Evolutionary conservation across 2,888 invertebrate species (phyloP).

Genomic region (Amiota minor): DNA sequence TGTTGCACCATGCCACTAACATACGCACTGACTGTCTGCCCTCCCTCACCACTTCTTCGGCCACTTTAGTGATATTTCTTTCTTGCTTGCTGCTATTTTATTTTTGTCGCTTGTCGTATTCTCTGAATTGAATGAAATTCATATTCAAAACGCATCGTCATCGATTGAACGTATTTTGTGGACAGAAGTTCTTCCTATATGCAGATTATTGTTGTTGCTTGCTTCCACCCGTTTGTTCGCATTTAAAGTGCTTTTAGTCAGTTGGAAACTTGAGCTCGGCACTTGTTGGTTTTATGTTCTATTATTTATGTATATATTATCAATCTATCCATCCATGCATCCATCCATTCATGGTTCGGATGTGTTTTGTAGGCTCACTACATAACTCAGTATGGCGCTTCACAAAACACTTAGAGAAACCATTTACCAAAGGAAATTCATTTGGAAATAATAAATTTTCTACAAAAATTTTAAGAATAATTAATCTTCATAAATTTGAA

Average conservation of each 20-base stretch:
- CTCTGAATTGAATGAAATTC: slow-evolving; percentile 57
- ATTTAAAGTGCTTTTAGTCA: slow-evolving; percentile 11
- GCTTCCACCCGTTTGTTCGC: slow-evolving; percentile 3
- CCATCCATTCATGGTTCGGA: slow-evolving; percentile 16
- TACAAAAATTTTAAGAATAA: background rate
- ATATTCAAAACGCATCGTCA: slow-evolving; percentile 60
- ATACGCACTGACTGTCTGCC: slow-evolving; percentile 8
- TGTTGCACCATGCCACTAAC: background rate
- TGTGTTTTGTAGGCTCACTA: slow-evolving; percentile 8
- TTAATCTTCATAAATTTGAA: too few relatives aligned
- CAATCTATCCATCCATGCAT: slow-evolving; percentile 12
- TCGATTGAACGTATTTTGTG: slow-evolving; percentile 38
- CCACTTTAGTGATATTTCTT: slow-evolving; percentile 28
- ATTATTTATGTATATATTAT: background rate
- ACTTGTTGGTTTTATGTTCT: slow-evolving; percentile 39
- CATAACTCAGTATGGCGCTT: slow-evolving; percentile 39
- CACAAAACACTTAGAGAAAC: slow-evolving; percentile 23
- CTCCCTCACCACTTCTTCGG: slow-evolving; percentile 19
- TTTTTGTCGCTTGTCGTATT: slow-evolving; percentile 44
- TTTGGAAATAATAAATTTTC: background rate
- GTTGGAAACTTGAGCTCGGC: slow-evolving; percentile 28
- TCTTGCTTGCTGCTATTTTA: slow-evolving; percentile 24
- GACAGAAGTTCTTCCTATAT: slow-evolving; percentile 9
- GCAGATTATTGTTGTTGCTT: background rate
- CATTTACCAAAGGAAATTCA: slow-evolving; percentile 27